A percentile compares a stretch with the other conserved stretches of the same genome.
Evolutionary conservation across 2,113 vertebrate genomes (phyloP).

Genomic region (Calidris pygmaea): DNA sequence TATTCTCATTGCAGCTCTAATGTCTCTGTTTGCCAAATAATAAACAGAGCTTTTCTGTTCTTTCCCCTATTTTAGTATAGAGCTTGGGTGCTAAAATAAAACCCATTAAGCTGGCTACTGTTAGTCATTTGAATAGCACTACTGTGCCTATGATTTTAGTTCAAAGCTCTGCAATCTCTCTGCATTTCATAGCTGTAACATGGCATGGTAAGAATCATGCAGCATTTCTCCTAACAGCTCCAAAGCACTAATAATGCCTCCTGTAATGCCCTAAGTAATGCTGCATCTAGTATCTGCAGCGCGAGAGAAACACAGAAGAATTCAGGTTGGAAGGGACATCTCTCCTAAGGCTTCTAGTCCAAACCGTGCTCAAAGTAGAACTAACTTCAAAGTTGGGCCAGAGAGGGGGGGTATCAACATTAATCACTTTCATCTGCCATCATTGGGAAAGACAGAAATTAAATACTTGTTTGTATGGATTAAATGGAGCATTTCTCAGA

Average conservation of each 20-base stretch:
- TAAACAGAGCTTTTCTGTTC: neutral
- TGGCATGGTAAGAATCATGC: neutral
- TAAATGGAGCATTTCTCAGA: constrained; percentile 30
- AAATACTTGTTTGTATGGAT: neutral
- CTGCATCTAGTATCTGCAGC: neutral
- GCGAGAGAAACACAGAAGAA: neutral
- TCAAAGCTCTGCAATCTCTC: neutral
- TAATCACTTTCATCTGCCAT: neutral
- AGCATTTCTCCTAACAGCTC: neutral
- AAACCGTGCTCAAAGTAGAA: neutral
- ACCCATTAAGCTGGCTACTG: neutral
- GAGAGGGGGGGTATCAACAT: neutral
- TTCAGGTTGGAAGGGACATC: neutral
- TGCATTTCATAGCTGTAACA: neutral
- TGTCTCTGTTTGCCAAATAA: neutral
- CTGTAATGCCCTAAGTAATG: neutral
- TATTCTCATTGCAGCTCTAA: neutral
- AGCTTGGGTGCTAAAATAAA: neutral
- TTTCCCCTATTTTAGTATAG: neutral
- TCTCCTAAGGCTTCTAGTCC: neutral
- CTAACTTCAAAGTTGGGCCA: neutral
- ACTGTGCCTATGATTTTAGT: neutral
- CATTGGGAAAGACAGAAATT: neutral
- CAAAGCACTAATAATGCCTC: neutral
- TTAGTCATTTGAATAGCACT: neutral